Percentiles rank a stretch among this genome's conserved stretches.
Conservation (phyloP, 2,113 vertebrate species). For the Chionodraco myersi region DNA sequence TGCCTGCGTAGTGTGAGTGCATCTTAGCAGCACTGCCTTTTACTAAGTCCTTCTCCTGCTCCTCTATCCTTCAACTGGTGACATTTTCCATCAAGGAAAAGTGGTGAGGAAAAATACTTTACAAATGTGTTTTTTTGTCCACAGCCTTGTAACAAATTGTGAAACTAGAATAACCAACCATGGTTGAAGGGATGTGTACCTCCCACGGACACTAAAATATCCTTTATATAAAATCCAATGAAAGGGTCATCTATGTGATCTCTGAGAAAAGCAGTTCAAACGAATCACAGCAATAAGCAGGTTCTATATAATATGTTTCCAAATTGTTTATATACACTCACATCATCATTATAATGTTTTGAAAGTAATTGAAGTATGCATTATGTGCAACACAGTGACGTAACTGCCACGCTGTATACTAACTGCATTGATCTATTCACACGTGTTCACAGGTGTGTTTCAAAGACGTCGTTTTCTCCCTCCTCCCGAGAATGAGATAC, state of each 20-base stretch:
- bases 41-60: too few species aligned
- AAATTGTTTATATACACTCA: neutral
- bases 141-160: neutral
- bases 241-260: too few species aligned
- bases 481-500: conserved; percentile 96
- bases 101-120: neutral
- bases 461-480: conserved; percentile 91
- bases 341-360: neutral
- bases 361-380: neutral
- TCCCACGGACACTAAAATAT: neutral
- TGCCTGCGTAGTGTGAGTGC: too few species aligned
- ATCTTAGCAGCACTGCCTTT: too few species aligned
- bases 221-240: too few species aligned
- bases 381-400: neutral
- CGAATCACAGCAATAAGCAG: neutral
- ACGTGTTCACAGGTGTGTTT: conserved; percentile 90
- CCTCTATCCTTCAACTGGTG: too few species aligned
- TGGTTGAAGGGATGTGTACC: neutral
- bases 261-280: neutral
- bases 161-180: neutral
- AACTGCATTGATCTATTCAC: conserved; percentile 22
- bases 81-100: too few species aligned
- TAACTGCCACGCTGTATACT: neutral
- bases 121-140: conserved; percentile 1
- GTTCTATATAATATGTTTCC: neutral